phyloP scores from a whole-genome alignment of 1,140 invertebrate genomes.

The Drosophila paulistorum region DNA sequence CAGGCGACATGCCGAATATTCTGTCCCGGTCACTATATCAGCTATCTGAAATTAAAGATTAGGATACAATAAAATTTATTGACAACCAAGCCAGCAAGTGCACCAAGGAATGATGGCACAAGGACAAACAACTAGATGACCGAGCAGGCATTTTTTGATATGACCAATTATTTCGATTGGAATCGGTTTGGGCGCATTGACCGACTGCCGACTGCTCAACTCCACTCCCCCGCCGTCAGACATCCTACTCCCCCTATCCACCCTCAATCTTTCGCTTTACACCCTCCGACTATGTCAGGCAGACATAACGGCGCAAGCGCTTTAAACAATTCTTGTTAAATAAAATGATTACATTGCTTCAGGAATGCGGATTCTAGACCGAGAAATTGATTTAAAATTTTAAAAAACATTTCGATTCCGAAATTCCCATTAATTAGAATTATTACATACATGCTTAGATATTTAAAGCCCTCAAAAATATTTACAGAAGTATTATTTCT shows the following conservation, averaged over 20 bases:
- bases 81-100: background rate
- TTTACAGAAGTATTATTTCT: too few relatives aligned
- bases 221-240: background rate
- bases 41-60: conserved; percentile 25
- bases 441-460: too few relatives aligned
- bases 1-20: conserved; percentile 40
- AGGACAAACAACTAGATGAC: background rate
- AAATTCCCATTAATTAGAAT: too few relatives aligned
- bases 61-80: background rate
- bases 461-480: too few relatives aligned
- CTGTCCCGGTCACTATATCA: conserved; percentile 6
- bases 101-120: background rate
- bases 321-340: background rate
- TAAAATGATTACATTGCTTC: background rate
- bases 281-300: background rate
- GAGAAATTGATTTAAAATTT: background rate
- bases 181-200: conserved; percentile 23
- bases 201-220: conserved; percentile 13
- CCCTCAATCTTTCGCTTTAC: background rate
- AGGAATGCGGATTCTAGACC: conserved; percentile 1
- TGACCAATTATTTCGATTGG: background rate
- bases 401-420: background rate
- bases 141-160: background rate
- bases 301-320: conserved; percentile 9
- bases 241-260: background rate